A percentile compares a stretch with the other conserved stretches of the same genome.
Conservation (phyloP, 2,113 vertebrate genomes). For the Mustelus asterias region DNA sequence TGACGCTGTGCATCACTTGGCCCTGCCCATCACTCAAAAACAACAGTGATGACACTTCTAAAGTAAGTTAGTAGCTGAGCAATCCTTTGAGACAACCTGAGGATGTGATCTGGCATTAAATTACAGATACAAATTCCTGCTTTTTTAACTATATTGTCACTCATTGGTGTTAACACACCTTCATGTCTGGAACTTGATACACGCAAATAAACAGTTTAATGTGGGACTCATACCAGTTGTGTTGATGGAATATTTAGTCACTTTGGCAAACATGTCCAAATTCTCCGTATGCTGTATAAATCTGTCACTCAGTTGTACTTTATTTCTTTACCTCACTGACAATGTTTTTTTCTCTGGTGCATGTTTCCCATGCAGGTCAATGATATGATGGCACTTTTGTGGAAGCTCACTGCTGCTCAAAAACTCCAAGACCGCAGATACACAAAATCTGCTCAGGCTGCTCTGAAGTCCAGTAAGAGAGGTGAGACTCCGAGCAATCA, state of each 20-base stretch:
- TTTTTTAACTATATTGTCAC: not conserved
- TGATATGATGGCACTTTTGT: slow-evolving; percentile 53
- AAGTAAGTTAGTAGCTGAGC: not conserved
- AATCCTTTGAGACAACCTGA: not conserved
- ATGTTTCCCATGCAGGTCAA: slow-evolving; percentile 51
- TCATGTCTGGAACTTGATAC: not conserved
- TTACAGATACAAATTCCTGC: not conserved
- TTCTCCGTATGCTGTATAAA: not conserved
- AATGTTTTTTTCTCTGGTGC: not conserved
- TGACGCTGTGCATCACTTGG: not conserved
- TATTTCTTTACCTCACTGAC: not conserved
- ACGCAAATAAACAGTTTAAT: not conserved
- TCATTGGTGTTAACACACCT: not conserved
- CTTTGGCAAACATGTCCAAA: not conserved
- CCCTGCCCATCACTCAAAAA: not conserved
- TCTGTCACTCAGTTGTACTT: not conserved
- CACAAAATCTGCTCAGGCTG: slow-evolving; percentile 53
- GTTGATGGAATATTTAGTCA: not conserved
- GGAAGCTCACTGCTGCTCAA: slow-evolving; percentile 58
- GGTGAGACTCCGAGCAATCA: slow-evolving; percentile 46
- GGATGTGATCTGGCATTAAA: not conserved
- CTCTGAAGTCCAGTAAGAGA: slow-evolving; percentile 64
- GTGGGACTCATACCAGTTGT: not conserved
- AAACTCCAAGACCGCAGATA: slow-evolving; percentile 58
- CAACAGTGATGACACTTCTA: not conserved